Evolutionary conservation across 2,113 vertebrate species (phyloP).

Genomic region (Gallinago jamesoni): DNA sequence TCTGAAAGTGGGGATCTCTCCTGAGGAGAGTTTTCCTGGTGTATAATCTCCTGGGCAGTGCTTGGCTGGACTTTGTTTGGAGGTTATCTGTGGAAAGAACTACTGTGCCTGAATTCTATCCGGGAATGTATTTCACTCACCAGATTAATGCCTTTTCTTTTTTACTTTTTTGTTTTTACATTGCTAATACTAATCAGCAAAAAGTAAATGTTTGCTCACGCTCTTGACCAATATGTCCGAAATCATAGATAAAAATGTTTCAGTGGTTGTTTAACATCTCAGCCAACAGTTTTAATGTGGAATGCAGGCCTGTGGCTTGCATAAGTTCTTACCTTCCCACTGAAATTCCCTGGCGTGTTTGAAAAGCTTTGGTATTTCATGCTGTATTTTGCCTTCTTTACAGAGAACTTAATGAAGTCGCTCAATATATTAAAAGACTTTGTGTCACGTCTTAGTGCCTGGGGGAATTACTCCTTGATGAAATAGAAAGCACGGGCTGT

Average conservation of each 20-base stretch:
- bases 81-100: neutral
- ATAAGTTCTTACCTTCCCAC: constrained; percentile 4
- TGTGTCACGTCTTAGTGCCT: neutral
- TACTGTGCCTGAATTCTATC: neutral
- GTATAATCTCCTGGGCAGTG: neutral
- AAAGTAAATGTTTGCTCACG: neutral
- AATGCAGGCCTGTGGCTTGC: neutral
- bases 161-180: neutral
- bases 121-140: neutral
- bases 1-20: neutral
- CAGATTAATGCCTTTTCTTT: neutral
- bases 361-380: constrained; percentile 26
- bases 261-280: neutral
- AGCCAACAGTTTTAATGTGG: neutral
- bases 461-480: constrained; percentile 22
- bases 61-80: neutral
- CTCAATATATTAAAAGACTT: constrained; percentile 50
- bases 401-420: constrained; percentile 41
- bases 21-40: neutral
- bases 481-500: neutral
- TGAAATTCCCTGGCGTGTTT: neutral
- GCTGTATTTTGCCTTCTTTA: constrained; percentile 23
- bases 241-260: neutral
- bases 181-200: neutral
- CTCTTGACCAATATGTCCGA: neutral